phyloP scores from a whole-genome alignment of 1,140 invertebrate species.

The Scaptomyza hsui region DNA sequence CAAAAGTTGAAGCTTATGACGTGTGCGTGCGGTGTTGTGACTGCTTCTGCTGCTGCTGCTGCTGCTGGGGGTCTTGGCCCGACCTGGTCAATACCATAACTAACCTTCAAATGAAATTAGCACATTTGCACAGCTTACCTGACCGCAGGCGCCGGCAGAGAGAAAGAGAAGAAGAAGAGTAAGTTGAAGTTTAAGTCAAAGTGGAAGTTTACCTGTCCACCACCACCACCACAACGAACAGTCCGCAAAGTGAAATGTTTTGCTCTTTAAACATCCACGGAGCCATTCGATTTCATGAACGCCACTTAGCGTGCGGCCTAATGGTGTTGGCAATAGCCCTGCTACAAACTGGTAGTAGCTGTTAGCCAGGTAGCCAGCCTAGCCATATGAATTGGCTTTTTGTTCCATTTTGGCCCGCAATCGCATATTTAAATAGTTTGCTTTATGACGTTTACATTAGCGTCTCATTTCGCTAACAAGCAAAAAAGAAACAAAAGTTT shows the following conservation, averaged over 20 bases:
- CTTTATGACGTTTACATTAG: conserved; percentile 81
- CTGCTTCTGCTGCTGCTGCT: neutral
- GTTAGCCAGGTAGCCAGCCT: conserved; percentile 7
- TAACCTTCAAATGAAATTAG: conserved; percentile 80
- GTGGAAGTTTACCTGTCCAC: conserved; percentile 14
- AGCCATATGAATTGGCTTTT: conserved; percentile 73
- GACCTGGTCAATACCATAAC: conserved; percentile 71
- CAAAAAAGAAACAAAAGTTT: conserved; percentile 71
- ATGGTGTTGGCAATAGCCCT: conserved; percentile 32
- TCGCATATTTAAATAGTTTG: conserved; percentile 79
- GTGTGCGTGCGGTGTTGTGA: conserved; percentile 39
- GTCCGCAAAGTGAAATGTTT: conserved; percentile 70
- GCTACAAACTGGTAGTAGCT: neutral
- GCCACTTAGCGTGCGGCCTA: conserved; percentile 69
- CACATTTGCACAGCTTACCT: conserved; percentile 75
- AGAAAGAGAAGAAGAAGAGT: neutral
- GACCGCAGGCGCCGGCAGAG: conserved; percentile 48
- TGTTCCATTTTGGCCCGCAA: conserved; percentile 55
- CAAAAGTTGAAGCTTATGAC: conserved; percentile 68
- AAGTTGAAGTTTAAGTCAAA: neutral
- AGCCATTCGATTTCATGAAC: conserved; percentile 76
- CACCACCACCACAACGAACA: neutral
- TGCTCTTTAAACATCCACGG: conserved; percentile 66
- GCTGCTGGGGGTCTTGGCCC: conserved; percentile 31
- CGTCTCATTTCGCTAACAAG: conserved; percentile 80